Percentiles rank a stretch among this genome's conserved stretches.
Evolutionary conservation across 1,140 invertebrate genomes (phyloP).

Genomic region (Luehdorfia chinensis): DNA sequence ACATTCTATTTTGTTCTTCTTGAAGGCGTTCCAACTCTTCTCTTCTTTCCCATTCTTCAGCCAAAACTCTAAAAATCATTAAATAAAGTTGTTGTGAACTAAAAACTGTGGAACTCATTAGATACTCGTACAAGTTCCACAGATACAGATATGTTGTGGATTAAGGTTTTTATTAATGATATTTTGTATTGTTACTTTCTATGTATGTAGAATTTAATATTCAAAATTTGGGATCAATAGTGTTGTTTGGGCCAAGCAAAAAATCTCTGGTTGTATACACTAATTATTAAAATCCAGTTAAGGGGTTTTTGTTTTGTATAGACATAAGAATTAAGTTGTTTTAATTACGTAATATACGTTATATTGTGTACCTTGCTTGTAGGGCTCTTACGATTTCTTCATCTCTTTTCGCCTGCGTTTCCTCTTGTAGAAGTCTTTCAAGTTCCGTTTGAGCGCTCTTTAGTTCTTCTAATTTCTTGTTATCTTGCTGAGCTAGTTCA

Average conservation of each 20-base stretch:
- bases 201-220: too few relatives aligned
- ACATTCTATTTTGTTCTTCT: slow-evolving; percentile 83
- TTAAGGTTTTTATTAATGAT: too few relatives aligned
- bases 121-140: background rate
- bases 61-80: slow-evolving; percentile 80
- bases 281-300: too few relatives aligned
- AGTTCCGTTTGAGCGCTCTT: slow-evolving; percentile 82
- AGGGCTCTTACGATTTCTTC: slow-evolving; percentile 89
- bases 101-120: background rate
- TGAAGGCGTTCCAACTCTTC: slow-evolving; percentile 88
- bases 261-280: too few relatives aligned
- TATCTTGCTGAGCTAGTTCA: slow-evolving; percentile 83
- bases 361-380: slow-evolving; percentile 80
- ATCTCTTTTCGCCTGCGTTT: slow-evolving; percentile 88
- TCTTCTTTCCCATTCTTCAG: slow-evolving; percentile 89
- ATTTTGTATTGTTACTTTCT: too few relatives aligned
- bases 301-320: too few relatives aligned
- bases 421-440: slow-evolving; percentile 85
- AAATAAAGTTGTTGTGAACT: too few relatives aligned
- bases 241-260: too few relatives aligned
- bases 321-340: too few relatives aligned
- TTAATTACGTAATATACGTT: too few relatives aligned
- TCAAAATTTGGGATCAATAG: too few relatives aligned
- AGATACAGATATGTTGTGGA: too few relatives aligned
- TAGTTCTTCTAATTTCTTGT: slow-evolving; percentile 83